Base-by-base conservation (phyloP, 2,888 invertebrate genomes). In the Anaspis maculata region DNA sequence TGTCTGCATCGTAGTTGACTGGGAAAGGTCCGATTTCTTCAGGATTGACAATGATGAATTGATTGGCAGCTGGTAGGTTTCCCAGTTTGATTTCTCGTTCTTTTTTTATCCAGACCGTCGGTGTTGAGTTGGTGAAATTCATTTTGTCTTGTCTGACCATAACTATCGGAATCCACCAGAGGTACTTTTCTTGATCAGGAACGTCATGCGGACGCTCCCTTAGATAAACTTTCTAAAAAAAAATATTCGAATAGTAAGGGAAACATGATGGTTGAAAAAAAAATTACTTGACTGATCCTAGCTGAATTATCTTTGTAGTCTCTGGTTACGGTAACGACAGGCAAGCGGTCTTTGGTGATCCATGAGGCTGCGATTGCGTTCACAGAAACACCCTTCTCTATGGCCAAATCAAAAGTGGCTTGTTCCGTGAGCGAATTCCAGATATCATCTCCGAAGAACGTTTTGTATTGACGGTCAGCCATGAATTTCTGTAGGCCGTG, bases 11-110 rank as follows among this genome's bases (percentile, higher is more conserved):
- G 54, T 89, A 89, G 56, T 87, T 87, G 0, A 89, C 88, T 3
- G 85, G 83, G 64, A 79, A 87, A 22, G 86, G 84, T 1, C 83
- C 86, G 41, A 86, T 86, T 68, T 88, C 87, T 54, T 87, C 86
- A 3, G 85, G 82, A 63, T 88, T 89, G 1, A 87, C 71, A 33
- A 89, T 80, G 28, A 88, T 72, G 52, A 86, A 87, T 30, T 76
- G 61, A 28, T 80, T 68, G 13, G 69, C 64, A 0, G 54, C 59
- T 0, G 81, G 76, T 49, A 79, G 62, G 34, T 74, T 64, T 1
- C 53, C 52, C 1, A 83, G 49, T 5, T 60, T 68, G 1, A 77
- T 54, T 32, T 77, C 70, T 21, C 68, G 69, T 26, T 66, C 66
- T 30, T 72, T 73, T 41, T 69, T 71, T 69, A 84, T 74, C 84